Conservation (phyloP, 2,113 vertebrate genomes). For the Phalacrocorax aristotelis region DNA sequence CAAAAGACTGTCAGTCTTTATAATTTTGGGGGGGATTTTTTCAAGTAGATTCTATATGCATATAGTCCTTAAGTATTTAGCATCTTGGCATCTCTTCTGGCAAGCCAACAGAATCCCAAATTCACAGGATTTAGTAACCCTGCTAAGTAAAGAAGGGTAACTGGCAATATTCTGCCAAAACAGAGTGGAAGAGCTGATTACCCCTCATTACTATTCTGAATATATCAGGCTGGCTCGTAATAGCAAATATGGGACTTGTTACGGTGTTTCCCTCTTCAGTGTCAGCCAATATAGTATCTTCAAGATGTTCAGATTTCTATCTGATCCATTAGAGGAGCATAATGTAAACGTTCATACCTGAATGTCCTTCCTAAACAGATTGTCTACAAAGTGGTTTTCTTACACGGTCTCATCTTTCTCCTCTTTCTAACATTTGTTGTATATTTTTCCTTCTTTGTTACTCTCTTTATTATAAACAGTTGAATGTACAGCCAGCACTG, state of each 20-base stretch:
- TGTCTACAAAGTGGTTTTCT: accelerated
- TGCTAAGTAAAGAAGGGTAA: neutral
- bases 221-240: neutral
- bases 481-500: neutral
- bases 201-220: neutral
- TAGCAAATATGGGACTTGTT: neutral
- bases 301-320: neutral
- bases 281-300: neutral
- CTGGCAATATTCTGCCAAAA: neutral
- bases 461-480: neutral
- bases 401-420: neutral
- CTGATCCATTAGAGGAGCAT: neutral
- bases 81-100: neutral
- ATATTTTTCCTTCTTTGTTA: neutral
- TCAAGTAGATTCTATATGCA: neutral
- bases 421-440: neutral
- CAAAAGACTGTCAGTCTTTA: neutral
- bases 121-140: neutral
- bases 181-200: neutral
- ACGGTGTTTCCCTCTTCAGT: neutral
- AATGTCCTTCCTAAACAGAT: neutral
- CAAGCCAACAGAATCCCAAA: neutral
- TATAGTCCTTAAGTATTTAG: neutral
- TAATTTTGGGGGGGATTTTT: neutral
- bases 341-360: neutral